Percentiles rank a stretch among this genome's conserved stretches.
These are phyloP conservation scores for Chesias legatella DNA, from an alignment of 2,888 invertebrate species.

Conservation along the genomic window DNA sequence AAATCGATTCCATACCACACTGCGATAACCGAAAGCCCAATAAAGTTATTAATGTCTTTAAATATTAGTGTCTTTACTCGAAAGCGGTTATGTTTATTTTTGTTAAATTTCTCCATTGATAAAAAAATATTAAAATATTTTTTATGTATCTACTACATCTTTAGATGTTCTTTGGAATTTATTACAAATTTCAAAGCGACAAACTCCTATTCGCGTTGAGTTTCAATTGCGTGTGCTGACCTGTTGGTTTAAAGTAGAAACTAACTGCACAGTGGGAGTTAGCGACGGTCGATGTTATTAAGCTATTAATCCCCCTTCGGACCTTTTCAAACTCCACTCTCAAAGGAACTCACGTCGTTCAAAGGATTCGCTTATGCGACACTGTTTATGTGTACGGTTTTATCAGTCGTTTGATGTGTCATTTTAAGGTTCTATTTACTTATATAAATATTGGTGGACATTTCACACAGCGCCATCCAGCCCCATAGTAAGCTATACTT, in stretches of 20 bases:
- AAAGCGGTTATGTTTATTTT: too few relatives aligned
- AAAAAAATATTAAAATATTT: too few relatives aligned
- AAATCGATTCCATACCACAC: too few relatives aligned
- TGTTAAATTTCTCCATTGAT: too few relatives aligned
- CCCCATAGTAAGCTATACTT: too few relatives aligned
- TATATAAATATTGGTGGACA: too few relatives aligned
- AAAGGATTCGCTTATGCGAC: slow-evolving; percentile 17
- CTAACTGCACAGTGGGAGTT: slow-evolving; percentile 16
- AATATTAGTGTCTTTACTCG: too few relatives aligned
- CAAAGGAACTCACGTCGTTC: slow-evolving; percentile 18
- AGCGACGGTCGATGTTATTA: slow-evolving; percentile 16
- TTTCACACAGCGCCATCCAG: too few relatives aligned
- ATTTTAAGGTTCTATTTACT: not conserved
- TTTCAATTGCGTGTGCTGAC: slow-evolving; percentile 1
- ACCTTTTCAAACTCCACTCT: slow-evolving; percentile 21
- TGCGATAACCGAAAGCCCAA: too few relatives aligned
- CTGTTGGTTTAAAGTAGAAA: slow-evolving; percentile 12
- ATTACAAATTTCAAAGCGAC: slow-evolving; percentile 42
- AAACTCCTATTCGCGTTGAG: slow-evolving; percentile 5
- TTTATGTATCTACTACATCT: too few relatives aligned
- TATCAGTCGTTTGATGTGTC: slow-evolving; percentile 6
- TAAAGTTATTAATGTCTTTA: too few relatives aligned
- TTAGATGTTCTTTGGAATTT: slow-evolving; percentile 39
- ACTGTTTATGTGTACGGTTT: slow-evolving; percentile 7
- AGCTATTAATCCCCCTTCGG: slow-evolving; percentile 20